phyloP scores from a whole-genome alignment of 1,140 invertebrate species.

The Brachionus rubens region DNA sequence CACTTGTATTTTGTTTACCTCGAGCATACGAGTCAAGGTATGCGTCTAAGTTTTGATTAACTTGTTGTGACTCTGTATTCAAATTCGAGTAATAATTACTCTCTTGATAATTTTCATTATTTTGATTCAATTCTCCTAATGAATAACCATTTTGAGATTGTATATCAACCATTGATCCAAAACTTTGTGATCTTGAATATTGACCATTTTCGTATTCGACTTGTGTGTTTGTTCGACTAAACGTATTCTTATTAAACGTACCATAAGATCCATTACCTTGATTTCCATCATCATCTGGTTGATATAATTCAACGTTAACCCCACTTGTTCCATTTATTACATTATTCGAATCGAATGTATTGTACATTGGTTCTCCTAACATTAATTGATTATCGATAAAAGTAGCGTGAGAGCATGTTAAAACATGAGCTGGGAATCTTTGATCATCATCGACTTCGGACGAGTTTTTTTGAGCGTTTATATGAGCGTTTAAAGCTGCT shows the following conservation, averaged over 20 bases:
- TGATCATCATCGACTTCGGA: background rate
- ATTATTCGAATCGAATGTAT: background rate
- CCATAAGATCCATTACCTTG: no score
- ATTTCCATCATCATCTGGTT: background rate
- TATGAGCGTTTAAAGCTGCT: background rate
- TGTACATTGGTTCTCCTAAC: slow-evolving; percentile 18
- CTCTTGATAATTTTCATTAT: background rate
- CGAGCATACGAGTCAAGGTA: no score
- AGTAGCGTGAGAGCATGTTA: slow-evolving; percentile 2
- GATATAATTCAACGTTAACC: slow-evolving; percentile 7
- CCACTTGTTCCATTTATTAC: slow-evolving; percentile 1
- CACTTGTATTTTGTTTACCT: no score
- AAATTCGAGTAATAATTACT: no score
- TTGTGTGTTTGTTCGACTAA: slow-evolving; percentile 24
- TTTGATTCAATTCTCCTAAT: background rate
- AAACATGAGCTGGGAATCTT: slow-evolving; percentile 42
- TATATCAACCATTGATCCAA: slow-evolving; percentile 42
- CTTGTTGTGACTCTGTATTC: no score
- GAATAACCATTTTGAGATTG: slow-evolving; percentile 20
- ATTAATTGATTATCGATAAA: slow-evolving; percentile 42
- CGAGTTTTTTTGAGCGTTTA: background rate
- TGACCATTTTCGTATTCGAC: slow-evolving; percentile 2
- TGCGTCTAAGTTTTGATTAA: no score
- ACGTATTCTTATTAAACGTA: background rate
- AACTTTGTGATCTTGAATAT: slow-evolving; percentile 19